Base-by-base conservation (phyloP, 2,888 invertebrate genomes). In the Pogonocherus hispidulus region DNA sequence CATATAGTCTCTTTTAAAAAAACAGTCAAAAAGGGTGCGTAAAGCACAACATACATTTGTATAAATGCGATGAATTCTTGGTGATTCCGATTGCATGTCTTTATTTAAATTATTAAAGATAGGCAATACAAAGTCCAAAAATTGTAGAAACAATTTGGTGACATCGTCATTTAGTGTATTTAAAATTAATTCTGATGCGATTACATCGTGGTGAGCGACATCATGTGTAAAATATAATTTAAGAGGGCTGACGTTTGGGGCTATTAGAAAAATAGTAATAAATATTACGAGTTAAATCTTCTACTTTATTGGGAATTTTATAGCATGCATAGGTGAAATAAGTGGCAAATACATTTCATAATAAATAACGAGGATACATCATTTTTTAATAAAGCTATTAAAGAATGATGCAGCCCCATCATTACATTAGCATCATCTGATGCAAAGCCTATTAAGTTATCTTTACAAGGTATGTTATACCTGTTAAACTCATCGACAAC, bases 111-210 rank as follows among this genome's bases (percentile, higher is more conserved):
- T 47, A 46, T 9, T 46, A 46, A 46, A 46, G 16, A 18, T 11
- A 46, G 46, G 18, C 46, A 46, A 16, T 14, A 44, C 54, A 54
- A 44, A 63, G 37, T 63, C 63, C n/a, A 63, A 63, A n/a, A n/a
- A 63, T 23, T 41, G 16, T 14, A 54, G 35, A 63, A 54, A 54
- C 20, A 54, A 11, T 54, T 54, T 63, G 1, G 22, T 63, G 16
- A 27, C 37, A 37, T 52, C 52, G 41, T 63, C 54, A 11, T 52
- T 46, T 63, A 63, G 27, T 54, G 35, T 37, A 20, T 52, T 6
- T 22, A 54, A 54, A 54, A 63, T 63, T 44, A 44, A 37, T n/a
- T n/a, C n/a, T n/a, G n/a, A n/a, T n/a, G n/a, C n/a, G n/a, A n/a
- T n/a, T n/a, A n/a, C n/a, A n/a, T n/a, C n/a, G n/a, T n/a, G n/a